Evolutionary conservation across 2,888 invertebrate genomes (phyloP).

Genomic region (Lutraria lutraria): DNA sequence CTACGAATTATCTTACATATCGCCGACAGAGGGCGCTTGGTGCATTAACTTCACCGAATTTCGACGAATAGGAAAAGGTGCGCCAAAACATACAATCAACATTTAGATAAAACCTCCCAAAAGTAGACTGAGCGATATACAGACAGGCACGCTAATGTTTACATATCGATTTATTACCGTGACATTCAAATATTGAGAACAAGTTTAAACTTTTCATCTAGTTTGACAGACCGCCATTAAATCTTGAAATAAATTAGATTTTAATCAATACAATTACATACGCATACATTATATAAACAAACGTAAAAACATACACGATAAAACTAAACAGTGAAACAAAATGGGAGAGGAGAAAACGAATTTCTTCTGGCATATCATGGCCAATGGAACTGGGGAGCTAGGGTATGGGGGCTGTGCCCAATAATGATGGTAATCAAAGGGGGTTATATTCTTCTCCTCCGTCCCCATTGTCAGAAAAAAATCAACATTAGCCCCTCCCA

Average conservation of each 20-base stretch:
- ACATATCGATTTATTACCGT: slow-evolving; percentile 11
- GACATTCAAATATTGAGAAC: not conserved
- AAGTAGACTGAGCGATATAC: not conserved
- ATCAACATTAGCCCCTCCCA: no score
- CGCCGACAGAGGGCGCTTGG: not conserved
- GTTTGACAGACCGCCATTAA: not conserved
- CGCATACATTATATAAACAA: not conserved
- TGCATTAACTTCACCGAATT: not conserved
- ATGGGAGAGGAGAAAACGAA: no score
- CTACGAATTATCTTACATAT: not conserved
- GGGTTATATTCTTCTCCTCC: no score
- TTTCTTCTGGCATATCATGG: no score
- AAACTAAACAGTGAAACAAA: no score
- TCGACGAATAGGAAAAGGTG: slow-evolving; percentile 6
- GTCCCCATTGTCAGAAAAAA: no score
- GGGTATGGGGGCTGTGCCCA: no score
- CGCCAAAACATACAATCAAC: slow-evolving; percentile 1
- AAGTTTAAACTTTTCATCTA: not conserved
- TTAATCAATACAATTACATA: slow-evolving; percentile 4
- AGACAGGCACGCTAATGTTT: not conserved
- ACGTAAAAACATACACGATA: no score
- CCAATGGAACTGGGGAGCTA: no score
- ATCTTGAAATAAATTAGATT: not conserved
- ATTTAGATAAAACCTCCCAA: not conserved
- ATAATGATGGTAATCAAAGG: no score